Evolutionary conservation across 2,888 invertebrate species (phyloP), one percentile per base, ranked within the genome.

Genomic region (Tetrapedia diversipes): DNA sequence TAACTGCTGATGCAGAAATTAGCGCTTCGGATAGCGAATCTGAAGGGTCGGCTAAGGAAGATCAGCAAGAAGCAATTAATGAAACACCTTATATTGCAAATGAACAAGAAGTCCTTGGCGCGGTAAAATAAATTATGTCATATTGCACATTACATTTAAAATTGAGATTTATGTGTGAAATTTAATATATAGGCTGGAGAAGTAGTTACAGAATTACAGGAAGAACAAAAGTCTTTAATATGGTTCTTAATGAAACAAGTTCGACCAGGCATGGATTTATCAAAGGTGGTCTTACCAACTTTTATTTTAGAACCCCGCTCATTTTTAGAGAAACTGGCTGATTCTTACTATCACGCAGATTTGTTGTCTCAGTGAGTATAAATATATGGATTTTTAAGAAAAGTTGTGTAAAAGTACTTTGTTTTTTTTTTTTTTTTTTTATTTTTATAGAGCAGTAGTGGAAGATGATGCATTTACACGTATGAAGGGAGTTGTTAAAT

Each of bases 181-280:
- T 71, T 56, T 8, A 0, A 41, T 37, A 63, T 53, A 29, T 87
- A 96, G 95, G 95, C 95, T 22, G 96, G 96, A 0, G 96, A 96
- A 88, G 95, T 98, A 88, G 96, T 98, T 1, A 97, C 98, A 89
- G 98, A 98, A 89, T 94, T 98, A 27, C 97, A 96, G 0, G 98
- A 98, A 70, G 98, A 98, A 92, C 98, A 98, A 93, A 98, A 98
- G 92, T 97, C 97, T 22, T 93, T 98, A 51, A 96, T 98, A 86
- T 98, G 98, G 98, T 97, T 96, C 90, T 93, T 98, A 45, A 94
- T 98, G 88, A 98, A 98, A 92, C 98, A 98, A 94, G 97, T 98
- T 41, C 94, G 98, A 19, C 98, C 98, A 0, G 98, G 98, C 57
- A 98, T 98, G 98, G 98, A 98, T 93, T 93, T 98, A 37, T 97